Base-by-base conservation (phyloP, 2,113 vertebrate species). In the Boleophthalmus pectinirostris region DNA sequence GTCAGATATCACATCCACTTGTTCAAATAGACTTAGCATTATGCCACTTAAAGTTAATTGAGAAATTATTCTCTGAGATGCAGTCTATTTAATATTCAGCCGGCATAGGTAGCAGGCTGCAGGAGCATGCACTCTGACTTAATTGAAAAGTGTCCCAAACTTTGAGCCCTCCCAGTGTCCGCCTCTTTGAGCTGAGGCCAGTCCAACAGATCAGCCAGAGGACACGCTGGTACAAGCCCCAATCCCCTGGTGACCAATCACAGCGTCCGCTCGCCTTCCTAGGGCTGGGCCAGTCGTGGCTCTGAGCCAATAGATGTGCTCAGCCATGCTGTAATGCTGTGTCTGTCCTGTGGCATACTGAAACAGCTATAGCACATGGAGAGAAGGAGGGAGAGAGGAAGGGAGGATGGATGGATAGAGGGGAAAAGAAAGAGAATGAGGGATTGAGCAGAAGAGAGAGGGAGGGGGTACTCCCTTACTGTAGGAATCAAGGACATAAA, bases 291-390 rank as follows among this genome's bases (percentile, higher is more conserved):
- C 76, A 87, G 60, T 66, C 0, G 70, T 91, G 90, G 85, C 85
- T 81, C 45, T 38, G 63, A 84, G 87, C 93, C 91, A 93, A 88
- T 89, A 74, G 88, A 91, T 87, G 83, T 83, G 76, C 83, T 85
- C 70, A 80, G 76, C 80, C 69, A 64, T 86, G 85, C 85, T 80
- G 76, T 90, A 87, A 85, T 82, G 79, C 86, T 76, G 86, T 83
- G 78, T 83, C 86, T 87, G 75, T 90, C 86, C 88, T 77, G 87
- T 85, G 77, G 80, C 82, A 73, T 74, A 72, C 82, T 82, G 86
- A 86, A 89, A 75, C 75, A 87, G 77, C 57, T 74, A 81, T 72
- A 82, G 83, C 82, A 83, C 81, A 86, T 82, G 83, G 79, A 15
- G 69, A 70, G 56, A 69, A 73, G 77, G 76, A 68, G 77, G 64